phyloP scores from a whole-genome alignment of 2,888 invertebrate genomes.

The Patella depressa region DNA sequence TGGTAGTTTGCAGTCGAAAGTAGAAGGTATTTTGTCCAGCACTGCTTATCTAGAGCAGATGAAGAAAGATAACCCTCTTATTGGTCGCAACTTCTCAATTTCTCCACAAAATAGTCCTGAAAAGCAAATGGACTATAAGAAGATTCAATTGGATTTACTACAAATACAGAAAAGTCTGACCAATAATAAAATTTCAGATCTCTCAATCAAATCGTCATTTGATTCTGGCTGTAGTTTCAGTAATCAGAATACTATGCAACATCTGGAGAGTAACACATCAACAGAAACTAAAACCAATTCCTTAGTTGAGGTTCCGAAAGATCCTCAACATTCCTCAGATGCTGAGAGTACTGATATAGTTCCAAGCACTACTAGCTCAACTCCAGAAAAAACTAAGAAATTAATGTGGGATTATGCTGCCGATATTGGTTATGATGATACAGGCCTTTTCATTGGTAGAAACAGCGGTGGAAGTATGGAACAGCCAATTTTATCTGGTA shows the following conservation, averaged over 20 bases:
- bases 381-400: conserved; percentile 38
- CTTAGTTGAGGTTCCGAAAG: not conserved
- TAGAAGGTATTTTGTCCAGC: conserved; percentile 29
- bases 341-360: conserved; percentile 45
- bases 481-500: conserved; percentile 13
- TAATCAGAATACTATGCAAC: no score
- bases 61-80: not conserved
- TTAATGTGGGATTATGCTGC: conserved; percentile 61
- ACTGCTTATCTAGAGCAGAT: conserved; percentile 34
- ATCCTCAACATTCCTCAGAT: conserved; percentile 31
- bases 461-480: not conserved
- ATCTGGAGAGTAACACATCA: no score
- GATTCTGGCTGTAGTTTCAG: no score
- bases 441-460: conserved; percentile 43
- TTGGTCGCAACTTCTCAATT: not conserved
- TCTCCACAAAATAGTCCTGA: conserved; percentile 23
- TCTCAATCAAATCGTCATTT: conserved; percentile 15
- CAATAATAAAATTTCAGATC: conserved; percentile 25
- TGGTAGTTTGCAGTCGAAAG: conserved; percentile 26
- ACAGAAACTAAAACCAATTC: no score
- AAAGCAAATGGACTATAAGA: conserved; percentile 49
- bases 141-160: conserved; percentile 62
- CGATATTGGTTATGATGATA: conserved; percentile 51
- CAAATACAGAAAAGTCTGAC: conserved; percentile 63
- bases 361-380: conserved; percentile 38